Evolutionary conservation across 2,888 invertebrate genomes (phyloP).

Genomic region (Agrotis exclamationis): DNA sequence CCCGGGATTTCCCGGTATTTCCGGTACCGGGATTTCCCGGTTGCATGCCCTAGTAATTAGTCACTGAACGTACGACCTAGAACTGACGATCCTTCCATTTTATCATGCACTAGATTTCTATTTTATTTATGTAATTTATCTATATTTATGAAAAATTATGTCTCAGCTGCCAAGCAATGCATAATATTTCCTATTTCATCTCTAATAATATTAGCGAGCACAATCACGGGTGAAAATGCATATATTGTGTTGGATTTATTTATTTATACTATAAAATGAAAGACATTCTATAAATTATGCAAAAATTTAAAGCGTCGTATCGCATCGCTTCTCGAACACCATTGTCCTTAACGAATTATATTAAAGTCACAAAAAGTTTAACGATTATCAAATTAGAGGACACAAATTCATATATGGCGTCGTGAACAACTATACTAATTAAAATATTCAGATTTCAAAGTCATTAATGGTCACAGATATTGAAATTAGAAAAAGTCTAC

Average conservation of each 20-base stretch:
- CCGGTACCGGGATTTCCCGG: too few relatives aligned
- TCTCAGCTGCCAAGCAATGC: constrained; percentile 9
- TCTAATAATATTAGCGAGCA: constrained; percentile 3
- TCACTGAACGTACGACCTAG: background rate
- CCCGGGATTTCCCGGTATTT: too few relatives aligned
- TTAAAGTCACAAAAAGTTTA: constrained; percentile 16
- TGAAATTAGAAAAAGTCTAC: constrained; percentile 59
- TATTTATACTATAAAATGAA: background rate
- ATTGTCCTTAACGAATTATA: constrained; percentile 9
- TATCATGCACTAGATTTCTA: constrained; percentile 11
- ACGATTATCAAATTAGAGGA: constrained; percentile 40
- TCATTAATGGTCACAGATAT: constrained; percentile 55
- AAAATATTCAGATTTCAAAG: constrained; percentile 55
- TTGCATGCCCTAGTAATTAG: too few relatives aligned
- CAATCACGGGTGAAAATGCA: background rate
- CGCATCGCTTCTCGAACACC: constrained; percentile 13
- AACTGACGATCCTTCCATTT: constrained; percentile 7
- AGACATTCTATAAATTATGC: constrained; percentile 5
- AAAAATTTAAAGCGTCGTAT: constrained; percentile 18
- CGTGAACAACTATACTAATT: constrained; percentile 41
- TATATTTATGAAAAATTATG: constrained; percentile 17
- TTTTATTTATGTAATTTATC: constrained; percentile 15
- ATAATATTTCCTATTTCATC: constrained; percentile 34
- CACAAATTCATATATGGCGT: constrained; percentile 36
- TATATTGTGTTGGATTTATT: background rate